phyloP scores from a whole-genome alignment of 2,113 vertebrate species.

The Labeo catla region DNA sequence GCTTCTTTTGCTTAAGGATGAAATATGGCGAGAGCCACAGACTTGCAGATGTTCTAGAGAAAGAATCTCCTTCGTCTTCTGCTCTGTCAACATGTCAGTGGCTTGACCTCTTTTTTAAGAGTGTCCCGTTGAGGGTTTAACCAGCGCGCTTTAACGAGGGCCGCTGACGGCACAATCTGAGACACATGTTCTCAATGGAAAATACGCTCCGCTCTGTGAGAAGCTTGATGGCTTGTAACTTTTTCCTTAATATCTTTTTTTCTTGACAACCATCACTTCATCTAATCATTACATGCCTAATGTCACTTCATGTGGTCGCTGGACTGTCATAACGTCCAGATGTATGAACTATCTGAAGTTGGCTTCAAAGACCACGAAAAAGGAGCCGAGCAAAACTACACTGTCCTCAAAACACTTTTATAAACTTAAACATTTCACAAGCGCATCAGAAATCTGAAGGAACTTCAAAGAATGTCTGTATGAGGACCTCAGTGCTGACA shows the following conservation, averaged over 20 bases:
- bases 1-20: constrained; percentile 54
- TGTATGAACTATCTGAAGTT: constrained; percentile 27
- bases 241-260: constrained; percentile 37
- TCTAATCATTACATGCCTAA: constrained; percentile 43
- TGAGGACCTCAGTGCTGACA: not conserved
- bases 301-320: constrained; percentile 45
- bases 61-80: constrained; percentile 56
- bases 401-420: constrained; percentile 11
- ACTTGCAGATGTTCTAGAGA: constrained; percentile 57
- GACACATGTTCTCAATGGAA: constrained; percentile 61
- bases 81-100: constrained; percentile 64
- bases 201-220: constrained; percentile 44
- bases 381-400: constrained; percentile 17
- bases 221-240: constrained; percentile 48
- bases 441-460: not conserved
- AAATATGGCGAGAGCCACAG: constrained; percentile 56
- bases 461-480: not conserved
- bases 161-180: constrained; percentile 58
- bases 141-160: constrained; percentile 37
- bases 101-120: constrained; percentile 60
- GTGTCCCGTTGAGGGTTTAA: constrained; percentile 56
- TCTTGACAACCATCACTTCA: constrained; percentile 26
- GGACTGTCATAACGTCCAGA: constrained; percentile 39
- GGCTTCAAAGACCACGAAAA: constrained; percentile 28
- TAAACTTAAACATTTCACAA: not conserved